Base-by-base conservation (phyloP, 2,888 invertebrate species). In the Eubasilissa splendida region DNA sequence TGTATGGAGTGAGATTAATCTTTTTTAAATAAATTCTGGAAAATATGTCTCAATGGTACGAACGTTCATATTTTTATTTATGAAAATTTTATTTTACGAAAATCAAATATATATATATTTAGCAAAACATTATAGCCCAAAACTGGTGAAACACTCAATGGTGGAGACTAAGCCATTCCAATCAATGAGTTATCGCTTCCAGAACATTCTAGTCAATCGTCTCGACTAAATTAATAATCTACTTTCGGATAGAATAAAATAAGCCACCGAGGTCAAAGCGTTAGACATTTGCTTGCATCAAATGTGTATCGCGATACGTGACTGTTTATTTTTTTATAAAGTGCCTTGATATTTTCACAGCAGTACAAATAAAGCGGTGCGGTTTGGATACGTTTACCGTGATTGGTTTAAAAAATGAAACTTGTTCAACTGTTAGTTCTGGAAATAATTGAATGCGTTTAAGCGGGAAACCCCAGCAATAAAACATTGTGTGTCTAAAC, bases 381-480 rank as follows among this genome's bases (percentile, higher is more conserved):
- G 22, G 60, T 60, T 60, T 60, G 60, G 10, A 31, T 60, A 22
- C 31, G 4, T 63, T 31, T 63, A 31, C 5, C 31, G 11, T 63
- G 9, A 5, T 33, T 63, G 12, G 63, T 63, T 63, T 63, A 63
- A 11, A 42, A 63, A 63, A 31, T 63, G 63, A 63, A 12, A 3
- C 63, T 14, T 33, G 63, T 63, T 63, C 4, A 63, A 63, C 31
- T 33, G 31, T 63, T 63, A 5, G 66, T 33, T 50, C 66, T 11
- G 66, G 50, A 66, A 66, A 66, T 66, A 66, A 66, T 66, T 66
- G 66, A 66, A 66, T 42, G 66, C 66, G 50, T 66, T 66, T 66
- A 66, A 66, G 66, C 66, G 66, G 42, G 33, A 66, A 66, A 66
- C 66, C 66, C n/a, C 42, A n/a, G n/a, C n/a, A 42, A 42, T 42